Evolutionary conservation across 2,113 vertebrate genomes (phyloP).

Genomic region (Corapipo altera): DNA sequence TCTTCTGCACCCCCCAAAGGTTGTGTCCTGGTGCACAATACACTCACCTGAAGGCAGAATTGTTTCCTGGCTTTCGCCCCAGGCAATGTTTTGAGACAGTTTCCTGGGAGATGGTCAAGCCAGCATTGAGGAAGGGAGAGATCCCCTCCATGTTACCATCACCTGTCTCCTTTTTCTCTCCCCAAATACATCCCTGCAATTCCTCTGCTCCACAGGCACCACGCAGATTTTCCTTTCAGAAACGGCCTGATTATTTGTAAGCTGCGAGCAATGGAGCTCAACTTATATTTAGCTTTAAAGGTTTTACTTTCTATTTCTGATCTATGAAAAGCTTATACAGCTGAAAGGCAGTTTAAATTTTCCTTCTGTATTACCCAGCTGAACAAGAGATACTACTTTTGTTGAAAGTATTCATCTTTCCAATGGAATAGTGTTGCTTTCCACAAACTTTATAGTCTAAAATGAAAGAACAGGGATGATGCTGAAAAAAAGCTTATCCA

Average conservation of each 20-base stretch:
- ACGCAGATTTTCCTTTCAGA: neutral
- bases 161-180: neutral
- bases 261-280: neutral
- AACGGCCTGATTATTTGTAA: neutral
- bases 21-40: neutral
- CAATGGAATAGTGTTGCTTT: neutral
- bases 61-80: neutral
- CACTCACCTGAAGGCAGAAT: neutral
- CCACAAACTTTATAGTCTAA: neutral
- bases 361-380: neutral
- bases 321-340: neutral
- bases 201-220: neutral
- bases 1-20: accelerated
- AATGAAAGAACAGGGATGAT: neutral
- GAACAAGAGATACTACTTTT: neutral
- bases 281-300: neutral
- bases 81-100: neutral
- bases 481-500: neutral
- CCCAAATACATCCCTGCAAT: neutral
- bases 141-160: neutral
- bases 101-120: neutral
- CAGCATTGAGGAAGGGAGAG: neutral
- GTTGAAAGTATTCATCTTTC: neutral
- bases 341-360: neutral
- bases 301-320: neutral